Conservation (phyloP, 2,888 invertebrate genomes). For the Athalia cordata region DNA sequence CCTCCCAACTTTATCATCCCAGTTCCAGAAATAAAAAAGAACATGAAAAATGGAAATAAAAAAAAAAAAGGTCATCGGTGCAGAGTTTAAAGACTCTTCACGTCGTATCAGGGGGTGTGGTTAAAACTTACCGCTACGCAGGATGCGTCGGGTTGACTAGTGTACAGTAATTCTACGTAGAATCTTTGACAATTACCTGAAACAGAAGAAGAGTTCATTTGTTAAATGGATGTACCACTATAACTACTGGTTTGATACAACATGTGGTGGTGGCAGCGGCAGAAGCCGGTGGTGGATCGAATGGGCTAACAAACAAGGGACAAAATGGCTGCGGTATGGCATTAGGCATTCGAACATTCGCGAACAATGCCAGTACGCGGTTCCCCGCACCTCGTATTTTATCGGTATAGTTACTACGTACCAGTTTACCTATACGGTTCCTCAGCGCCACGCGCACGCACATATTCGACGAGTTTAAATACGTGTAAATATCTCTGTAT, state of each 20-base stretch:
- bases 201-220: conserved; percentile 47
- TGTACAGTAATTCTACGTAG: too few species aligned
- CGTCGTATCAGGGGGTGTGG: too few species aligned
- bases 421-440: not conserved
- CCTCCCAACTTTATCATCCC: too few species aligned
- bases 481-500: not conserved
- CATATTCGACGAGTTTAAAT: not conserved
- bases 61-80: too few species aligned
- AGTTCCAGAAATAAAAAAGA: too few species aligned
- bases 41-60: too few species aligned
- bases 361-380: conserved; percentile 45
- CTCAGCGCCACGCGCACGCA: too few species aligned
- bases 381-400: conserved; percentile 51
- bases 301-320: conserved; percentile 46
- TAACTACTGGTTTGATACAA: not conserved
- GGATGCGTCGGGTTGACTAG: too few species aligned
- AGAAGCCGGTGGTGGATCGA: conserved; percentile 43
- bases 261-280: conserved; percentile 19
- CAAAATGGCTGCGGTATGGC: conserved; percentile 41
- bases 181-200: conserved; percentile 49
- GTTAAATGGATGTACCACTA: conserved; percentile 3
- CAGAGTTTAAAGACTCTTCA: too few species aligned
- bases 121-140: too few species aligned
- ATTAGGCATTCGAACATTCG: conserved; percentile 47
- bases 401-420: not conserved